phyloP scores from a whole-genome alignment of 2,888 invertebrate genomes.

The Agonopterix subpropinquella region DNA sequence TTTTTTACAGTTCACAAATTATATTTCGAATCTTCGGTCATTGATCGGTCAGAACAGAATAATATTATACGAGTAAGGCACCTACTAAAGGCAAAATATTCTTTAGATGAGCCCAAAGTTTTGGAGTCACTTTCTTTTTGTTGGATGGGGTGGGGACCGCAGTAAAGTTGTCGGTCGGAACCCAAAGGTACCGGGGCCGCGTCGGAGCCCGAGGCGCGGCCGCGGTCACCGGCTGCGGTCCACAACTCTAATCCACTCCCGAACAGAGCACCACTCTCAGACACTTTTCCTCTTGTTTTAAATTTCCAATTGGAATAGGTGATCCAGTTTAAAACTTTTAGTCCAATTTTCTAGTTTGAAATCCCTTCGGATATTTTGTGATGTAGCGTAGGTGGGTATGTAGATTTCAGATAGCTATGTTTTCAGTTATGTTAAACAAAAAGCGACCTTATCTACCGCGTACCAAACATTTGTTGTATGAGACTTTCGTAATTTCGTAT shows the following conservation, averaged over 20 bases:
- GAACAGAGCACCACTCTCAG: conserved; percentile 25
- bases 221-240: conserved; percentile 35
- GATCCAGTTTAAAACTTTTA: conserved; percentile 65
- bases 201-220: conserved; percentile 41
- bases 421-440: no score
- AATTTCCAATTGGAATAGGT: conserved; percentile 55
- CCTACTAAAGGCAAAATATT: no score
- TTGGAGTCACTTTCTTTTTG: conserved; percentile 24
- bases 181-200: conserved; percentile 9
- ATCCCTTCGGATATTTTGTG: conserved; percentile 11
- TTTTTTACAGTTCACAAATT: no score
- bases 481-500: no score
- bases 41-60: no score
- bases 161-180: conserved; percentile 27
- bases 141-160: conserved; percentile 23
- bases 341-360: conserved; percentile 54
- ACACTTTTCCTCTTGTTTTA: conserved; percentile 63
- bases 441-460: no score
- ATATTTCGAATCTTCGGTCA: no score
- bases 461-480: no score
- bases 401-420: background rate
- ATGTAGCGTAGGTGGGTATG: background rate
- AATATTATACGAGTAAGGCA: no score
- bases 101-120: conserved; percentile 11
- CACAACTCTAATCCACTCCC: conserved; percentile 59